phyloP scores from a whole-genome alignment of 2,113 vertebrate species.

The Xerus inauris region DNA sequence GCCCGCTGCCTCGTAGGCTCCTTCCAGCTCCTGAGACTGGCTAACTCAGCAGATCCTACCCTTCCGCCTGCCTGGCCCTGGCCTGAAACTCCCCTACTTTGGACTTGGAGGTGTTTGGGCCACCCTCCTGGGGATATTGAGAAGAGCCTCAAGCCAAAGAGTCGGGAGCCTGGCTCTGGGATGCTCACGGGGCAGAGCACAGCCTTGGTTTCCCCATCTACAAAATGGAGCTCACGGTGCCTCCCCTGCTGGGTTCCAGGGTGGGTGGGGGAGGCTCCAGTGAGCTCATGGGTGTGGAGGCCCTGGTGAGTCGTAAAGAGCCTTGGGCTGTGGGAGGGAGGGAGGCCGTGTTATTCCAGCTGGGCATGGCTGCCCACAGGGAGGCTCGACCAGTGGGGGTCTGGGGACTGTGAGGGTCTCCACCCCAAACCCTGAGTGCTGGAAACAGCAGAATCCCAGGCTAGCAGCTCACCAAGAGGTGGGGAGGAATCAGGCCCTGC shows the following conservation, averaged over 20 bases:
- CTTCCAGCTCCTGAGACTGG: background rate
- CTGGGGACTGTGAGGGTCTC: slow-evolving; percentile 36
- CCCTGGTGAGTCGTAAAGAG: slow-evolving; percentile 72
- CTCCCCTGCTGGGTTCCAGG: slow-evolving; percentile 56
- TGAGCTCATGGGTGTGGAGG: slow-evolving; percentile 82
- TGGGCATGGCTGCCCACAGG: slow-evolving; percentile 56
- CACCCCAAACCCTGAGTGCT: background rate
- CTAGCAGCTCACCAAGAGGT: background rate
- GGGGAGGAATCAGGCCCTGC: background rate
- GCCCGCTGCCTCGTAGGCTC: background rate
- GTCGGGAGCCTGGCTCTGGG: background rate
- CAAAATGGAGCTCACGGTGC: slow-evolving; percentile 35
- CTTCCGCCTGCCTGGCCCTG: background rate
- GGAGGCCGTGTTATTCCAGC: slow-evolving; percentile 77
- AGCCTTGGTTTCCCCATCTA: slow-evolving; percentile 64
- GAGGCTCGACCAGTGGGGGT: background rate
- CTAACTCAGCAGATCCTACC: slow-evolving; percentile 26
- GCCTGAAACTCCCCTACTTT: background rate
- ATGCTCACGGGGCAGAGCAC: background rate
- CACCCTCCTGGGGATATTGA: background rate
- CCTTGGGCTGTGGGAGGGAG: slow-evolving; percentile 60
- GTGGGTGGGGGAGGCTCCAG: slow-evolving; percentile 54
- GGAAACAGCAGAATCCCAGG: background rate
- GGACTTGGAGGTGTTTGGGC: background rate
- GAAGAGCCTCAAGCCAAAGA: background rate